A percentile compares a stretch with the other conserved stretches of the same genome.
Conservation (phyloP, 1,140 invertebrate genomes). For the Drosophila nannoptera region DNA sequence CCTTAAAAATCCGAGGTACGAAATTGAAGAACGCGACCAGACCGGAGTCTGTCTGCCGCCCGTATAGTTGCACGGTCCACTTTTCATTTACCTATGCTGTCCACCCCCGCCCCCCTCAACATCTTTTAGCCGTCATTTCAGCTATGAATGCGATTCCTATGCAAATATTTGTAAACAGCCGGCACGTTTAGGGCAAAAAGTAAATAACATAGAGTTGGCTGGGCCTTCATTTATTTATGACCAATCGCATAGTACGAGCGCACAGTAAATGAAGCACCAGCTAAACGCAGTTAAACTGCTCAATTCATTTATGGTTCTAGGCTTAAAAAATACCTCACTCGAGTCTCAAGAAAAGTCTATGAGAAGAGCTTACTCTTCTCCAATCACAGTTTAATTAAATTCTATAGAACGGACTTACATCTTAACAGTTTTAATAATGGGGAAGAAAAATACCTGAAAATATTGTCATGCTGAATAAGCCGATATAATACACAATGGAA, state of each 20-base stretch:
- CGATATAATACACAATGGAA: constrained; percentile 29
- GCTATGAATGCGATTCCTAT: constrained; percentile 63
- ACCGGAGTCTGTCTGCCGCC: constrained; percentile 2
- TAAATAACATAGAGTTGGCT: constrained; percentile 1
- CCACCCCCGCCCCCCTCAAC: not conserved
- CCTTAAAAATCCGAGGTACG: constrained; percentile 19
- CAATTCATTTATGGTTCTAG: not conserved
- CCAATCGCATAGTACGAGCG: constrained; percentile 19
- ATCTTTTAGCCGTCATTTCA: constrained; percentile 11
- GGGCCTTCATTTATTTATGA: constrained; percentile 1
- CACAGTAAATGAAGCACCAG: constrained; percentile 17
- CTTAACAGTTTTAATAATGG: constrained; percentile 24
- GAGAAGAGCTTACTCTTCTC: too few species aligned
- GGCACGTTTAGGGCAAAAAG: constrained; percentile 18
- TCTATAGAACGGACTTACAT: not conserved
- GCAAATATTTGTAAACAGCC: constrained; percentile 43
- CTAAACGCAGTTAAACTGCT: constrained; percentile 11
- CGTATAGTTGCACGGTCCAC: constrained; percentile 6
- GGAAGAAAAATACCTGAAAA: constrained; percentile 4
- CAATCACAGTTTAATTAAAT: too few species aligned
- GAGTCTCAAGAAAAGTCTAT: too few species aligned
- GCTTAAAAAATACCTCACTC: too few species aligned
- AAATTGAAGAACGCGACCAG: constrained; percentile 38
- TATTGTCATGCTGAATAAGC: constrained; percentile 39
- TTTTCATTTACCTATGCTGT: constrained; percentile 27